Evolutionary conservation across 2,113 vertebrate species (phyloP).

Genomic region (Sebastes fasciatus): DNA sequence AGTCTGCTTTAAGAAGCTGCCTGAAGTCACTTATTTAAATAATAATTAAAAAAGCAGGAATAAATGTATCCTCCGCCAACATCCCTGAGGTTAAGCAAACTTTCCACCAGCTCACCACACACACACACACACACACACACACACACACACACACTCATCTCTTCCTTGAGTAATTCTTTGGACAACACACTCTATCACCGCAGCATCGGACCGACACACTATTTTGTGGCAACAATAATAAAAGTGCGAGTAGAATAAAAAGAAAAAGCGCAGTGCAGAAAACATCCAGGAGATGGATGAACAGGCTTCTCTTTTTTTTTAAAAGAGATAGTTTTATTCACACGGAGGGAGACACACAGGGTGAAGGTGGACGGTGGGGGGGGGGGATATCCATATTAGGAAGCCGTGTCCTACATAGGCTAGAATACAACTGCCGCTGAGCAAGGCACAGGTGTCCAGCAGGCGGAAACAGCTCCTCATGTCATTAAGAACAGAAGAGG

Average conservation of each 20-base stretch:
- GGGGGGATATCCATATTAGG: constrained; percentile 76
- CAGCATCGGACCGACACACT: constrained; percentile 22
- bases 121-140: constrained; percentile 19
- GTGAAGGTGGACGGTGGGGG: constrained; percentile 54
- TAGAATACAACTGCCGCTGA: constrained; percentile 66
- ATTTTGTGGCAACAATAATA: neutral
- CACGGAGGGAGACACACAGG: constrained; percentile 43
- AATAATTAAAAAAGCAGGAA: neutral
- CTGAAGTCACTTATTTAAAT: constrained; percentile 17
- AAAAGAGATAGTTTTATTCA: constrained; percentile 56
- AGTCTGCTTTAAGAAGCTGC: neutral
- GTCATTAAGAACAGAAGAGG: constrained; percentile 26
- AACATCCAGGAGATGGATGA: constrained; percentile 10
- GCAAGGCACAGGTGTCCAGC: constrained; percentile 71
- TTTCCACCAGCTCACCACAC: constrained; percentile 53
- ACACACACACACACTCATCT: constrained; percentile 18
- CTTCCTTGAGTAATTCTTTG: constrained; percentile 19
- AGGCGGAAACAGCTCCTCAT: neutral
- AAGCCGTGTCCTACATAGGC: constrained; percentile 80
- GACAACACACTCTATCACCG: constrained; percentile 12
- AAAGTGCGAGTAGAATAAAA: constrained; percentile 7
- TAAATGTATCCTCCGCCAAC: constrained; percentile 16
- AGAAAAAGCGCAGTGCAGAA: neutral
- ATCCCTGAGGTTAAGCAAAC: constrained; percentile 55
- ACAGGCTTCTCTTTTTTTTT: neutral